Base-by-base conservation (phyloP, 2,797 vertebrate genomes). In the Triplophysa yarkandensis region DNA sequence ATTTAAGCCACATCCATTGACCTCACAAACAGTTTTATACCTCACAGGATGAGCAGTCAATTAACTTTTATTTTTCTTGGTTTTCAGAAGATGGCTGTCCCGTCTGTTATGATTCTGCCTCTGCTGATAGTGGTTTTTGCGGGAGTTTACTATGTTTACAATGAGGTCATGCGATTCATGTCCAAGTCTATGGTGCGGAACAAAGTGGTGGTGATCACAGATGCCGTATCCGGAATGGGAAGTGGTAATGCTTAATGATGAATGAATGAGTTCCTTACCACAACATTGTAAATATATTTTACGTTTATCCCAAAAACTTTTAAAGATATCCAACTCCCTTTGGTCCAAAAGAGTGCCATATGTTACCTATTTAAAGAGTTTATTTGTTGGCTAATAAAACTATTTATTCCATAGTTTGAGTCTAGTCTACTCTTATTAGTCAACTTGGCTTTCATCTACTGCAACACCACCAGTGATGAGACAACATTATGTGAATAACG, bases 141-240 rank as follows among this genome's bases (percentile, higher is more conserved):
- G 0, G 96, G 95, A 25, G 55, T 97, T 19, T 92, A 96, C 83
- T 96, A 95, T 83, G 90, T 98, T 85, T 98, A 97, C 86, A 95
- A 94, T 63, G 90, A 95, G 84, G 85, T 95, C 77, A 86, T 89
- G 71, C 91, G 89, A 76, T 89, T 95, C 74, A 92, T 98, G 93
- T 94, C 95, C 75, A 95, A 93, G 83, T 96, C 95, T 50, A 87
- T 92, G 0, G 93, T 96, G 83, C 90, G 92, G 79, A 98, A 97
- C 90, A 97, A 98, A 86, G 97, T 98, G 66, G 94, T 98, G 80
- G 95, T 98, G 84, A 95, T 99, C 83, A 95, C 95, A 0, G 96
- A 98, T 55, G 96, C 96, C n/a, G 91, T 94, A 76, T 97, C 96
- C 0, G 94, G 94, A 19, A 87, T 96, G 69, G 97, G 97, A 79